phyloP scores from a whole-genome alignment of 1,140 invertebrate genomes.

The Sycobia sp. region DNA sequence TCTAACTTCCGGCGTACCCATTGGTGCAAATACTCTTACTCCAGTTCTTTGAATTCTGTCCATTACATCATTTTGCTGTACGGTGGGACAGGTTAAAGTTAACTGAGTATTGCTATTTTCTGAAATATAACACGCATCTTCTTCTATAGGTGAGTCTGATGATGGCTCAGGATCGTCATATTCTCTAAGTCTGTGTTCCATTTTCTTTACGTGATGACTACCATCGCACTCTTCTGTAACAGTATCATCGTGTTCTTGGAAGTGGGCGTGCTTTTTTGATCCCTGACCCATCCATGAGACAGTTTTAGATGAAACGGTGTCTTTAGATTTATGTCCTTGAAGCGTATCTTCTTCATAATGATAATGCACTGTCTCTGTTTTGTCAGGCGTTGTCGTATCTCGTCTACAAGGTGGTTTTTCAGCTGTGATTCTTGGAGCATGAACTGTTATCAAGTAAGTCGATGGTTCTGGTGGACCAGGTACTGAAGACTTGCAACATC shows the following conservation, averaged over 20 bases:
- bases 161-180: slow-evolving; percentile 26
- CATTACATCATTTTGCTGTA: slow-evolving; percentile 36
- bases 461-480: slow-evolving; percentile 44
- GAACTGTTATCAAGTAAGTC: slow-evolving; percentile 40
- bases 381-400: slow-evolving; percentile 23
- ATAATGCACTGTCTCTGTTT: slow-evolving; percentile 40
- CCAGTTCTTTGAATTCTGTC: slow-evolving; percentile 45
- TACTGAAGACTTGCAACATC: slow-evolving; percentile 45
- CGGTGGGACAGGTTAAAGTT: slow-evolving; percentile 46
- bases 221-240: slow-evolving; percentile 41
- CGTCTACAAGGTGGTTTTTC: slow-evolving; percentile 37
- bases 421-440: slow-evolving; percentile 46
- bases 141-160: slow-evolving; percentile 20
- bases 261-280: slow-evolving; percentile 12
- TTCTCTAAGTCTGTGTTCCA: slow-evolving; percentile 28
- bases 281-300: slow-evolving; percentile 26
- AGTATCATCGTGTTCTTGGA: slow-evolving; percentile 38
- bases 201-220: slow-evolving; percentile 25
- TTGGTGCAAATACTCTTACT: slow-evolving; percentile 44
- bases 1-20: slow-evolving; percentile 47
- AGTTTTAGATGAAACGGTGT: slow-evolving; percentile 32
- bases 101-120: slow-evolving; percentile 39
- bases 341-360: slow-evolving; percentile 53
- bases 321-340: slow-evolving; percentile 43
- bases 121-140: slow-evolving; percentile 47